Base-by-base conservation (phyloP, 1,140 invertebrate genomes). In the Aleiodes sp. region DNA sequence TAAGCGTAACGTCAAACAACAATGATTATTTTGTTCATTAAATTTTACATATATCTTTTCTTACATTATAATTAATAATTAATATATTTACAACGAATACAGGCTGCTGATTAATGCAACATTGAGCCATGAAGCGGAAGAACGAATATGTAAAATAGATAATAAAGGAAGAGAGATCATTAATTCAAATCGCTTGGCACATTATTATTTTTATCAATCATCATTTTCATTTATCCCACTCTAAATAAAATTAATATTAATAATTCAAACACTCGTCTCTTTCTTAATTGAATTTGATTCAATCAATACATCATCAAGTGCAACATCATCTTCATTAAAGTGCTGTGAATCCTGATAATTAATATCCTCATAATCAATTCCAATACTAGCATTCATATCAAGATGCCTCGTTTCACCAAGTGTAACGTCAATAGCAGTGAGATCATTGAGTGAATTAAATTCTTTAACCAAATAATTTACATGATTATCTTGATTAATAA, bases 261-360 rank as follows among this genome's bases (percentile, higher is more conserved):
- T 41, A 56, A 26, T 52, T 78, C 67, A 86, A 63, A 86, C 84
- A 24, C 84, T 85, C 21, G 84, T 86, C 75, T 86, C 84, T 71
- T 81, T 84, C 26, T 86, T 85, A 0, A 78, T 56, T 56, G 62
- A 56, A 31, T 71, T 60, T 28, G 43, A 69, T 21, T 78, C 76
- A 9, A 71, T 62, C 29, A 78, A 73, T n/a, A 73, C 33, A 29
- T 76, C 76, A 24, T 74, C 70, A 41, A 63, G 29, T 12, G 62
- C 56, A 35, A 56, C 24, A 43, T 75, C 71, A 39, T 73, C 62
- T 19, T 65, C 37, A 37, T 57, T 56, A 10, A 24, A 71, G n/a
- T 29, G 56, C 16, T 73, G 65, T 29, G 66, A 64, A 67, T 70
- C 65, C 21, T 35, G 43, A 16, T 72, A 74, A 19, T 73, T 72